These are phyloP conservation scores for Lepidurus couesii DNA, from an alignment of 1,140 invertebrate genomes.

Conservation along the genomic window DNA sequence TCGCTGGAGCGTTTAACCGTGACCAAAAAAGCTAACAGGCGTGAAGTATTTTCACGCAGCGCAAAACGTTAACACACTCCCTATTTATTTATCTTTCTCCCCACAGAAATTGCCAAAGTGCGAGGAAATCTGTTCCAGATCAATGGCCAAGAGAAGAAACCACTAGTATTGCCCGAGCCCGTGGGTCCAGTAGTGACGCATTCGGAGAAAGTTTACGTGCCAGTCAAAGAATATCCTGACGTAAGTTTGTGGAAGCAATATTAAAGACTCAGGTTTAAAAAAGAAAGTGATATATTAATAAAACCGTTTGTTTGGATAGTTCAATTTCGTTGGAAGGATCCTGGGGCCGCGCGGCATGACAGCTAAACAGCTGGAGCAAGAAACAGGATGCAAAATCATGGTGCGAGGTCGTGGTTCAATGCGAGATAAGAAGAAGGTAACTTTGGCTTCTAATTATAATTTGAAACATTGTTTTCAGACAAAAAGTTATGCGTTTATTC, in stretches of 20 bases:
- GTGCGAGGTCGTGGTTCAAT: constrained; percentile 94
- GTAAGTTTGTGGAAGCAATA: constrained; percentile 60
- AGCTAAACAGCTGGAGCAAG: constrained; percentile 97
- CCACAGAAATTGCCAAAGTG: constrained; percentile 98
- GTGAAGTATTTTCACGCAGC: neutral
- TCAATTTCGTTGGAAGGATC: constrained; percentile 99
- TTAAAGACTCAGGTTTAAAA: neutral
- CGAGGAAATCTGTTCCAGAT: constrained; percentile 96
- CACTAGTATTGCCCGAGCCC: constrained; percentile 84
- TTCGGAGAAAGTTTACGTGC: constrained; percentile 99
- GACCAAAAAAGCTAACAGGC: neutral
- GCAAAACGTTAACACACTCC: constrained; percentile 35
- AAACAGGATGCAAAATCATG: constrained; percentile 99
- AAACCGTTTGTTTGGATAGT: constrained; percentile 60
- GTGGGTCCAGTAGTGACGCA: constrained; percentile 84
- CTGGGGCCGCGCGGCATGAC: constrained; percentile 98
- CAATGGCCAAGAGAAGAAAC: constrained; percentile 90
- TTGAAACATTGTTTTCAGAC: constrained; percentile 26
- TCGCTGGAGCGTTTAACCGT: constrained; percentile 7
- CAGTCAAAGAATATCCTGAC: constrained; percentile 98
- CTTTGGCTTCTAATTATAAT: constrained; percentile 38
- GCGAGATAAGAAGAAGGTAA: constrained; percentile 99
- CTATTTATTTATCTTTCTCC: constrained; percentile 43
- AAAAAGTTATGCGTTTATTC: neutral
- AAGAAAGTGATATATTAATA: constrained; percentile 27